phyloP scores from a whole-genome alignment of 1,140 invertebrate species.

The Drosophila cardini region DNA sequence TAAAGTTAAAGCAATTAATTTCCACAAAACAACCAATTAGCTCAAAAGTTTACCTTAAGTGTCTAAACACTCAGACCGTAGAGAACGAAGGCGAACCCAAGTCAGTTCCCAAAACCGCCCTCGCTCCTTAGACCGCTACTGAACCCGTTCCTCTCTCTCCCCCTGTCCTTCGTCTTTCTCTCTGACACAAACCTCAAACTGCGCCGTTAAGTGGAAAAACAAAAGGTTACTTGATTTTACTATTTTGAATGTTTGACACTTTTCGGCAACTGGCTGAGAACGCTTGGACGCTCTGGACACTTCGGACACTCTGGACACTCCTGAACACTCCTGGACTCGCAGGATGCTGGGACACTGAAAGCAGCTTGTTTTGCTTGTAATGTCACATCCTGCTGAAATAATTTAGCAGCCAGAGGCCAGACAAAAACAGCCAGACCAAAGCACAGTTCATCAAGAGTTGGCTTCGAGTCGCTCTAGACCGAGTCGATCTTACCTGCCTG shows the following conservation, averaged over 20 bases:
- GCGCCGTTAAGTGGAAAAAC: slow-evolving; percentile 60
- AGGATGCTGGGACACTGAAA: slow-evolving; percentile 25
- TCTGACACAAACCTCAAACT: neutral
- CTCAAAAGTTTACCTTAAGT: slow-evolving; percentile 84
- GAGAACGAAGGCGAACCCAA: slow-evolving; percentile 9
- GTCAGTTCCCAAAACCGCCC: neutral
- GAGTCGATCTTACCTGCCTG: slow-evolving; percentile 17
- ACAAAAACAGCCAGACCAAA: slow-evolving; percentile 28
- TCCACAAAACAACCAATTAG: slow-evolving; percentile 85
- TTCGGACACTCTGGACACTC: slow-evolving; percentile 13
- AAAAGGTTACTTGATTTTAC: slow-evolving; percentile 85
- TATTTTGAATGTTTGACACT: slow-evolving; percentile 85
- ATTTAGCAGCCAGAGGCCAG: slow-evolving; percentile 59
- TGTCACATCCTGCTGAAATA: slow-evolving; percentile 82
- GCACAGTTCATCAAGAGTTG: slow-evolving; percentile 37
- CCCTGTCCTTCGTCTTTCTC: neutral
- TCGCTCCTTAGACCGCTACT: no score
- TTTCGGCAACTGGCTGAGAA: slow-evolving; percentile 52
- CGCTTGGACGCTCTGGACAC: slow-evolving; percentile 20
- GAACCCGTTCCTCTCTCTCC: neutral
- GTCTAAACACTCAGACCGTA: slow-evolving; percentile 72
- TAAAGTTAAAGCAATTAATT: slow-evolving; percentile 85
- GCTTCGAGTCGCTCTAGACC: neutral
- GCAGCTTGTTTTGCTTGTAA: slow-evolving; percentile 79
- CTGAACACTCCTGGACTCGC: slow-evolving; percentile 18